Evolutionary conservation across 2,888 invertebrate species (phyloP).

Genomic region (Acleris cristana): DNA sequence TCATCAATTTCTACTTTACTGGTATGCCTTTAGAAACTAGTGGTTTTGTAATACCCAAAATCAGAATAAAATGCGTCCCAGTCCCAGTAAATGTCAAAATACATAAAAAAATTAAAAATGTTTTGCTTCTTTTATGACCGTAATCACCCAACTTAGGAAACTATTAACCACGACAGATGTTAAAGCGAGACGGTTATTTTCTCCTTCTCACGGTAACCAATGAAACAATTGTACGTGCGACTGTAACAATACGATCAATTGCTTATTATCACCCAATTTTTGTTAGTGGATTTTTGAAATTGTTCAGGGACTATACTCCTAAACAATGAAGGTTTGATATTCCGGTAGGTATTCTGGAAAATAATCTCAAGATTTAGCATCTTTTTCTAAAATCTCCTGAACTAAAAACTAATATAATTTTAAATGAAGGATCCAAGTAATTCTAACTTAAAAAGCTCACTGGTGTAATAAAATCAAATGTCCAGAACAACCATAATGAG

Average conservation of each 20-base stretch:
- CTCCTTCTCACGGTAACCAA: conserved; percentile 21
- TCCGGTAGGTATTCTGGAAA: too few species aligned
- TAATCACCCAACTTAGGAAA: conserved; percentile 1
- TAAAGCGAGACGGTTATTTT: conserved; percentile 22
- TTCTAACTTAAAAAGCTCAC: too few species aligned
- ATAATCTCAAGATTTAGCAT: too few species aligned
- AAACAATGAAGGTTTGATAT: too few species aligned
- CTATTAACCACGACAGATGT: conserved; percentile 22
- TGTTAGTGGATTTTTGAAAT: conserved; percentile 1
- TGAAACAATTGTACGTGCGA: conserved; percentile 22
- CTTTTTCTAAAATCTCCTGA: too few species aligned
- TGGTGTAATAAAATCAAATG: neutral
- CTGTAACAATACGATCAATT: conserved; percentile 1
- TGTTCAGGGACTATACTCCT: neutral
- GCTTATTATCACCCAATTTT: conserved; percentile 15
- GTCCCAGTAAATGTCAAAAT: too few species aligned
- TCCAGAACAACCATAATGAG: conserved; percentile 13
- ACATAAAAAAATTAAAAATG: neutral
- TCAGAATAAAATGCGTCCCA: too few species aligned
- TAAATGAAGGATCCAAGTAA: too few species aligned
- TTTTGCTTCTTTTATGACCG: neutral
- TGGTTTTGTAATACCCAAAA: too few species aligned
- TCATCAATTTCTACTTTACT: too few species aligned
- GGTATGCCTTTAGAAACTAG: too few species aligned
- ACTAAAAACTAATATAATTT: too few species aligned